Percentiles rank a stretch among this genome's conserved stretches.
phyloP scores from a whole-genome alignment of 2,797 vertebrate genomes.

The Sebastes matsubarae region DNA sequence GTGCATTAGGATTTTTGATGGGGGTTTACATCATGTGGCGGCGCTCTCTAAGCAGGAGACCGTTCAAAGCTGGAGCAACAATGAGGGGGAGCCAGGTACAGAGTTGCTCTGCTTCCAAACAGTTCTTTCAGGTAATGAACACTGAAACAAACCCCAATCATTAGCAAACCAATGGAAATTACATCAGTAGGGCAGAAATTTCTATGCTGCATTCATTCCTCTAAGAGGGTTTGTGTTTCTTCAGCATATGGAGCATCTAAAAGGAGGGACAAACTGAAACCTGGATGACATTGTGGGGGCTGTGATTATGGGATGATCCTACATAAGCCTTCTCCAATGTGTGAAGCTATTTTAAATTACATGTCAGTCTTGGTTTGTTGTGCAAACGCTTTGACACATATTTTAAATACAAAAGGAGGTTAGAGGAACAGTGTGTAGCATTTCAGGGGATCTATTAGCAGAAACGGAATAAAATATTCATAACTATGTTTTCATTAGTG shows the following conservation, averaged over 20 bases:
- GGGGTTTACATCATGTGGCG: slow-evolving; percentile 6
- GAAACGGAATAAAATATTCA: too few relatives aligned
- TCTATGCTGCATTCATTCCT: background rate
- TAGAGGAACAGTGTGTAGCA: too few relatives aligned
- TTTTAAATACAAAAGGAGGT: background rate
- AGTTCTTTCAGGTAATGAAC: background rate
- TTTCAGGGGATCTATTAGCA: too few relatives aligned
- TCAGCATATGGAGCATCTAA: background rate
- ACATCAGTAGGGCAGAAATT: background rate
- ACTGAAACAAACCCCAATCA: background rate
- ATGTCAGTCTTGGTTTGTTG: slow-evolving; percentile 1
- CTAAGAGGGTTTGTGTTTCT: background rate
- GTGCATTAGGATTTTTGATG: slow-evolving; percentile 35
- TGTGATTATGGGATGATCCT: slow-evolving; percentile 9
- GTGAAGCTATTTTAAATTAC: slow-evolving; percentile 2
- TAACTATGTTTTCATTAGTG: too few relatives aligned
- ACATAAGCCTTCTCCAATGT: background rate
- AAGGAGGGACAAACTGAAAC: slow-evolving; percentile 1
- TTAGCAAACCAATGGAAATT: background rate
- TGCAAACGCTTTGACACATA: slow-evolving; percentile 2
- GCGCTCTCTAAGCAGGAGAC: background rate
- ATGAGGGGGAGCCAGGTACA: background rate
- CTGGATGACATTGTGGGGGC: background rate
- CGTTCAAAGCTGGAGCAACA: slow-evolving; percentile 11
- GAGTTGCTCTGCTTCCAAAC: background rate